phyloP scores from a whole-genome alignment of 30 jellyfish, hydroid and myxozoan species.

The Turritopsis rubra region DNA sequence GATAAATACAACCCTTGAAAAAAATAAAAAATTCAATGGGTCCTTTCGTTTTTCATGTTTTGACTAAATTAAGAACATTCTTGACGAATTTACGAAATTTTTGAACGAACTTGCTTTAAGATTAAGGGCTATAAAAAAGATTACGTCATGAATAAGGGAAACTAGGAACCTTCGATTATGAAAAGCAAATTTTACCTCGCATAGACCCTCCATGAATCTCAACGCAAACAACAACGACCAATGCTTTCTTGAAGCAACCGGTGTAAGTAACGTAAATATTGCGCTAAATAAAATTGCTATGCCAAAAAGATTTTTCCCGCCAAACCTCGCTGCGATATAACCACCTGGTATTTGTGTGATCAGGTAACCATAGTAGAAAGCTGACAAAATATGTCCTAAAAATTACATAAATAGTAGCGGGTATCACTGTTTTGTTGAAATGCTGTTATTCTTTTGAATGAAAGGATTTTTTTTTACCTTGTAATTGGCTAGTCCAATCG shows the following conservation, averaged over 20 bases:
- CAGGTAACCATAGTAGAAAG: constrained; percentile 89
- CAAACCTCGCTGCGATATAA: constrained; percentile 89
- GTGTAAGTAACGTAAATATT: constrained; percentile 72
- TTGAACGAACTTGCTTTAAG: no score
- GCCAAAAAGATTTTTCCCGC: constrained; percentile 89
- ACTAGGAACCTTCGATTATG: neutral
- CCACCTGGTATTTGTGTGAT: constrained; percentile 98
- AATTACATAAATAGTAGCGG: neutral
- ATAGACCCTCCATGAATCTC: constrained; percentile 76
- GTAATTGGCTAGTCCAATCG: constrained; percentile 76
- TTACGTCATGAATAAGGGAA: neutral
- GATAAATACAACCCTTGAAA: constrained; percentile 91
- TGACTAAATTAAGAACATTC: no score
- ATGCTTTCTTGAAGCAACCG: constrained; percentile 74
- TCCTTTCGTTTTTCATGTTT: no score
- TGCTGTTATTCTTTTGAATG: neutral
- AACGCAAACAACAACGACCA: constrained; percentile 52
- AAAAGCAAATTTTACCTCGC: constrained; percentile 54
- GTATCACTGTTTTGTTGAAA: neutral
- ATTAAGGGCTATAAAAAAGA: neutral
- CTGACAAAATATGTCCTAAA: constrained; percentile 79
- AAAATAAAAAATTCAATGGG: constrained; percentile 9
- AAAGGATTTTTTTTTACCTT: constrained; percentile 41
- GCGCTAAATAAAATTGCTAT: constrained; percentile 62
- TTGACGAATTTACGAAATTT: neutral